phyloP scores from a whole-genome alignment of 2,888 invertebrate genomes.

The Phaonia tiefii region DNA sequence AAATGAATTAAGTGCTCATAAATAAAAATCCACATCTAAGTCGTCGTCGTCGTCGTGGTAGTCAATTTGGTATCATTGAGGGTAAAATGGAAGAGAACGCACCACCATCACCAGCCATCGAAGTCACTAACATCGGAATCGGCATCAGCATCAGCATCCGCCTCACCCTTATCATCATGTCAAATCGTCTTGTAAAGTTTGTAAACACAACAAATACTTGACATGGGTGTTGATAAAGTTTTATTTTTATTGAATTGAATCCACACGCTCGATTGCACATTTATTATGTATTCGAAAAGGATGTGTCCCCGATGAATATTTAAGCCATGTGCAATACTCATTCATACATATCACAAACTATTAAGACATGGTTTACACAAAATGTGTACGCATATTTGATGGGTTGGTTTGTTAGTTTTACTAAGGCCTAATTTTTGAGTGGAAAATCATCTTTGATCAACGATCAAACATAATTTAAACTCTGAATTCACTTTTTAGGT shows the following conservation, averaged over 20 bases:
- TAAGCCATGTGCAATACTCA: constrained; percentile 53
- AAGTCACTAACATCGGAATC: constrained; percentile 27
- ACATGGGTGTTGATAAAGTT: constrained; percentile 75
- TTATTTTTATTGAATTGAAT: constrained; percentile 68
- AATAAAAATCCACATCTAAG: constrained; percentile 65
- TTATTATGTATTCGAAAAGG: constrained; percentile 44
- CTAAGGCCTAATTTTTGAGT: no score
- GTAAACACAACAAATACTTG: constrained; percentile 78
- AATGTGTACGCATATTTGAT: no score
- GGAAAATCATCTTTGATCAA: no score
- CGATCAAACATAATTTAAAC: no score
- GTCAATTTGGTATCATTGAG: constrained; percentile 21
- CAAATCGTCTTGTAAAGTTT: constrained; percentile 74
- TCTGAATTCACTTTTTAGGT: no score
- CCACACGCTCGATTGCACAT: constrained; percentile 68
- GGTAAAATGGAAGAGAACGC: constrained; percentile 35
- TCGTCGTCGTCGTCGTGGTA: neutral
- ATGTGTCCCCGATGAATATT: constrained; percentile 27
- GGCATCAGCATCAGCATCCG: neutral
- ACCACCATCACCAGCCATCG: constrained; percentile 36
- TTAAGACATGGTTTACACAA: no score
- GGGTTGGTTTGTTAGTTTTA: no score
- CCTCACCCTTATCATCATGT: constrained; percentile 61
- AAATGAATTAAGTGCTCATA: constrained; percentile 69
- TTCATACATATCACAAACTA: neutral